phyloP scores from a whole-genome alignment of 2,113 vertebrate species.

The Pteropus alecto region DNA sequence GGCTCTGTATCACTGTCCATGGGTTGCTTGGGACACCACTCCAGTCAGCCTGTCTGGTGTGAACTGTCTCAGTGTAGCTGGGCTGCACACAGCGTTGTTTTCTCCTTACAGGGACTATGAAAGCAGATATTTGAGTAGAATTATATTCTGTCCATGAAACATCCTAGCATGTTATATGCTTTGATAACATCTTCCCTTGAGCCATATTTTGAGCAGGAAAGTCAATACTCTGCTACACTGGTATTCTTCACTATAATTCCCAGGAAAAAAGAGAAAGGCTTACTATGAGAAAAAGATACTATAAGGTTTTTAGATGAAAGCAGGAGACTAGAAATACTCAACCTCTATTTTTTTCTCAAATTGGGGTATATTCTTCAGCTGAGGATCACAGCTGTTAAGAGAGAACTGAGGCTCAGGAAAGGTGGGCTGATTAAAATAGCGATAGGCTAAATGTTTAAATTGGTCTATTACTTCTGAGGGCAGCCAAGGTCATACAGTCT shows the following conservation, averaged over 20 bases:
- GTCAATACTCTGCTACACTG: neutral
- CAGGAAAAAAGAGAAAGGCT: neutral
- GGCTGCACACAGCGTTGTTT: neutral
- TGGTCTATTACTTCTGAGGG: neutral
- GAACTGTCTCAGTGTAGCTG: neutral
- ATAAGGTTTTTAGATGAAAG: neutral
- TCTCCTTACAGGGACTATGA: neutral
- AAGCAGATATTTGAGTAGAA: neutral
- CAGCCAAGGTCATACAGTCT: neutral
- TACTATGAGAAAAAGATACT: neutral
- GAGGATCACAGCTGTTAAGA: neutral
- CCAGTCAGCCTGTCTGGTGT: neutral
- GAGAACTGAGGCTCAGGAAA: neutral
- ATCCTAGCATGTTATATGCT: too few relatives aligned
- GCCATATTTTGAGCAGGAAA: neutral
- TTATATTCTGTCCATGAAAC: neutral
- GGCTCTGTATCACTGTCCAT: conserved; percentile 1
- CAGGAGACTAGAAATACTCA: neutral
- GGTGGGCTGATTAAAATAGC: neutral
- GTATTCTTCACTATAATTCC: neutral
- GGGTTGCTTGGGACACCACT: neutral
- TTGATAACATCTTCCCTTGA: neutral
- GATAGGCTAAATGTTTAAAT: neutral
- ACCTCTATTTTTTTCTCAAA: neutral
- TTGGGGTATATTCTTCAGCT: neutral